Percentiles rank a stretch among this genome's conserved stretches.
Evolutionary conservation across 2,888 invertebrate species (phyloP).

Genomic region (Lithophane semibrunnea): DNA sequence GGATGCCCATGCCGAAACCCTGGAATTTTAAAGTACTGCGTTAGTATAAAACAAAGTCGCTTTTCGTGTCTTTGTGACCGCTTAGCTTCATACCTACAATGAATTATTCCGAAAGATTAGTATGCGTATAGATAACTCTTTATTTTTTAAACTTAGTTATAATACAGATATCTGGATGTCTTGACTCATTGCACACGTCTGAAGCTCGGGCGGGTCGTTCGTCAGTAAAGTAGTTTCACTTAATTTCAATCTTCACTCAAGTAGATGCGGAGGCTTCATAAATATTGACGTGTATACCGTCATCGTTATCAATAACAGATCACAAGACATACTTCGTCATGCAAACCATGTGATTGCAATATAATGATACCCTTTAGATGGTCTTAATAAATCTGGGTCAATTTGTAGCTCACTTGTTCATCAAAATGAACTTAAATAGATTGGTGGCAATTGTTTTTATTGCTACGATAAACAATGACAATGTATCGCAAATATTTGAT

Average conservation of each 20-base stretch:
- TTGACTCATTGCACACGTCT: neutral
- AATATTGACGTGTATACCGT: neutral
- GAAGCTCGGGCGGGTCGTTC: neutral
- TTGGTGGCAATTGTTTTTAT: slow-evolving; percentile 43
- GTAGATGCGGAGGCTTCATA: neutral
- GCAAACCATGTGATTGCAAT: slow-evolving; percentile 4
- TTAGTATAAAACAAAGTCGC: neutral
- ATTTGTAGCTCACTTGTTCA: slow-evolving; percentile 14
- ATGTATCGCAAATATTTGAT: slow-evolving; percentile 3
- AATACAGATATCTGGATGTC: neutral
- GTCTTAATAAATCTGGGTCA: slow-evolving; percentile 25
- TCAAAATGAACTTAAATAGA: slow-evolving; percentile 24
- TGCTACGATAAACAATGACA: slow-evolving; percentile 1
- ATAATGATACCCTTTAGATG: neutral
- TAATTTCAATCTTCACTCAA: neutral
- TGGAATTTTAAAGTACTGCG: slow-evolving; percentile 72
- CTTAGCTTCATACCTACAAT: neutral
- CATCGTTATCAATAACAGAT: neutral
- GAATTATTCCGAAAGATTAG: neutral
- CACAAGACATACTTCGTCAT: neutral
- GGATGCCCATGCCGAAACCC: slow-evolving; percentile 89
- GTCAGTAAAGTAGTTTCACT: neutral
- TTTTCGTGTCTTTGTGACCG: too few relatives aligned
- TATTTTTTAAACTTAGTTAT: too few relatives aligned
- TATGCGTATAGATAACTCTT: too few relatives aligned